Base-by-base conservation (phyloP, 2,888 invertebrate species). In the Cremastinae sp. region DNA sequence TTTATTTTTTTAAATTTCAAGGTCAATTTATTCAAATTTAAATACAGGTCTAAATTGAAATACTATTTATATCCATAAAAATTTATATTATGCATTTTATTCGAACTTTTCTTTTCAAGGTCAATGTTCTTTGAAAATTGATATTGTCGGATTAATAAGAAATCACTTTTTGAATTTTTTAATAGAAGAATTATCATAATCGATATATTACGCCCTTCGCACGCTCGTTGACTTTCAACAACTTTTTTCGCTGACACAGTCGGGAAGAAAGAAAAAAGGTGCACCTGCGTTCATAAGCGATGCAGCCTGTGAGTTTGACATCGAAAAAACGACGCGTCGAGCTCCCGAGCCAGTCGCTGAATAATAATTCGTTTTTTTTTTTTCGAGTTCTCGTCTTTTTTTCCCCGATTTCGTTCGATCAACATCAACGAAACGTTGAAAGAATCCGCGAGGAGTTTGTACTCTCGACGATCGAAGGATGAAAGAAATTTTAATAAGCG, bases 241-340 rank as follows among this genome's bases (percentile, higher is more conserved):
- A 61, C 10, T 39, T 51, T 10, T 64, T 64, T 51, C 39, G 41
- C 41, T 18, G 58, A 69, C 56, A 20, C n/a, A 41, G 7, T 51
- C 14, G 41, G 14, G 49, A 10, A 9, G 9, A 2, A n/a, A 12
- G 35, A 61, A 66, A 45, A 69, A 59, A 58, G 59, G 12, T 69
- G 69, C 69, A 69, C 69, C 58, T 51, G 59, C 35, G 22, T 49
- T 45, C 69, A 69, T 69, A 41, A 69, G 49, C 39, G 20, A 69
- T 69, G 69, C 56, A 56, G 18, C 56, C 14, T 14, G 10, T 37
- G 66, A 43, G 47, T 68, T 68, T 49, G 58, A 49, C 58, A 58
- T 68, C 47, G 59, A 70, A 70, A 70, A 61, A 68, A 16, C 12
- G 35, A 53, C 56, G 47, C 59, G 59, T 69, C 41, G 59, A 59